Base-by-base conservation (phyloP, 2,888 invertebrate genomes). In the Thecocarcelia acutangulata region DNA sequence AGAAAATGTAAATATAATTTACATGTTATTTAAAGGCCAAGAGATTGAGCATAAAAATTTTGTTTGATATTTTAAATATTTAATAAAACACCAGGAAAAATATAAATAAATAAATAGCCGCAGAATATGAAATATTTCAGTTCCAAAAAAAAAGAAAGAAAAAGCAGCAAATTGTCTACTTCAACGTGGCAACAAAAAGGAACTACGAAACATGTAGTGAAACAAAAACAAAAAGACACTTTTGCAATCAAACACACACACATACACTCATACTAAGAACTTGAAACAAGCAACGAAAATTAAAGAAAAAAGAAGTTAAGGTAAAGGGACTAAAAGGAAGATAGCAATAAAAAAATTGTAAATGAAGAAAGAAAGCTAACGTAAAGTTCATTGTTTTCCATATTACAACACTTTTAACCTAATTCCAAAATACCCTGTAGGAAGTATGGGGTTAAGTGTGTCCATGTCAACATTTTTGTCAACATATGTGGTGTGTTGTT, bases 331-430 rank as follows among this genome's bases (percentile, higher is more conserved):
- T 28, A 17, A 40, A 50, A 46, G 48, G 48, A 37, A 42, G 21
- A 72, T 28, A 33, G 21, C 24, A 66, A 8, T 4, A 46, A 46
- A 64, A 24, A 59, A 37, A 1, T 61, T 44, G 69, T 44, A 66
- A 66, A 48, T 33, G 28, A 56, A 59, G 58, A 61, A 64, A 56
- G 46, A 69, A 77, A 75, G 63, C 54, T 66, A 64, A 69, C 52
- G 76, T 59, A 78, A 82, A 82, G 82, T 82, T 82, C 74, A 78
- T 78, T 82, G 82, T 72, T 82, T 82, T 82, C 69, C 59, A 54
- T 78, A 75, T 78, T 78, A 78, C 74, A 82, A 78, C 82, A 82
- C 78, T 78, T 82, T 78, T 82, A 82, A 78, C 82, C 82, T 70
- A 82, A 82, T 78, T 82, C 82, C 46, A 64, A 74, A 64, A 74